These are phyloP conservation scores for Megaleporinus macrocephalus DNA, from an alignment of 2,113 vertebrate genomes.

Conservation along the genomic window DNA sequence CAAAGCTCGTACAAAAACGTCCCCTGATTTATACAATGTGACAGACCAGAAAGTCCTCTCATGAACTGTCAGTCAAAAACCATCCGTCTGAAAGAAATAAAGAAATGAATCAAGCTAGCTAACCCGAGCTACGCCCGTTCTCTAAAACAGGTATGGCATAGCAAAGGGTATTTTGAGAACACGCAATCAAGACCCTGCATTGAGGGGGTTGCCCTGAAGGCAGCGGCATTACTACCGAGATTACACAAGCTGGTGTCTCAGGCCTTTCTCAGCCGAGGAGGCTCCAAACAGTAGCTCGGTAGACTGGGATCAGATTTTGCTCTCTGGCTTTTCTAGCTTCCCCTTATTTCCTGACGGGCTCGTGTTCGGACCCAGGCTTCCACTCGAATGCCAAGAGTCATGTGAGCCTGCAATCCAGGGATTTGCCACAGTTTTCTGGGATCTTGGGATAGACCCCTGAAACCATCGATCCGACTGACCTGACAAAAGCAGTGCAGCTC, in stretches of 20 bases:
- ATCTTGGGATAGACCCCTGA: slow-evolving; percentile 23
- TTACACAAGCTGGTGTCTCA: background rate
- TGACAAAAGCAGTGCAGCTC: background rate
- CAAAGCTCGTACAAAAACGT: slow-evolving; percentile 13
- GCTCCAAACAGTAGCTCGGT: slow-evolving; percentile 47
- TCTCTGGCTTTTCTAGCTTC: slow-evolving; percentile 26
- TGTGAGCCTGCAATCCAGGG: slow-evolving; percentile 7
- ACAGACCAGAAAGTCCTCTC: slow-evolving; percentile 1
- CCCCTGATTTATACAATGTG: slow-evolving; percentile 29
- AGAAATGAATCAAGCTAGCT: background rate
- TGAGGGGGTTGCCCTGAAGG: background rate
- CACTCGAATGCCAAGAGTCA: slow-evolving; percentile 32
- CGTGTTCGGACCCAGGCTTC: slow-evolving; percentile 10
- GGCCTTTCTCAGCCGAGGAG: background rate
- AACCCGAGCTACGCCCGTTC: background rate
- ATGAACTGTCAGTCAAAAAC: slow-evolving; percentile 22
- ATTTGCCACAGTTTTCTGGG: slow-evolving; percentile 11
- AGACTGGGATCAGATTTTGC: slow-evolving; percentile 30
- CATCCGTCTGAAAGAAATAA: background rate
- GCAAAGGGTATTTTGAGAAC: background rate
- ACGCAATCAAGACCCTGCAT: background rate
- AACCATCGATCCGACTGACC: slow-evolving; percentile 23
- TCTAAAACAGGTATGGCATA: background rate
- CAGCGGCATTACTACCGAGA: background rate
- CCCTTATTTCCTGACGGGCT: slow-evolving; percentile 34